These are phyloP conservation scores for Diploscapter pachys DNA, from an alignment of 1,140 invertebrate species.

Conservation along the genomic window DNA sequence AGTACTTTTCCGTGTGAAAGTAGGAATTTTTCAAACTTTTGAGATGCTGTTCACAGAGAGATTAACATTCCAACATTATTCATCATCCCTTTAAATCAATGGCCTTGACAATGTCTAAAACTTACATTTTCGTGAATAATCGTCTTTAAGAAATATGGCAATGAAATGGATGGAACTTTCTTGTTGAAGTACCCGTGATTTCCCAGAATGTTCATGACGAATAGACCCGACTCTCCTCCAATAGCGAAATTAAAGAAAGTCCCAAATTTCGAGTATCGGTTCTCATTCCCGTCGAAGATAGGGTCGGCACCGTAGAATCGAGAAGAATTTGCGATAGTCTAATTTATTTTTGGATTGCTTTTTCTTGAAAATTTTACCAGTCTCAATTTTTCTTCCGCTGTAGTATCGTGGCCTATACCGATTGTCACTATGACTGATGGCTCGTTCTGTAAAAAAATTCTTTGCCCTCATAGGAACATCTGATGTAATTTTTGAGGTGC, in stretches of 20 bases:
- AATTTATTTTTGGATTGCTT: background rate
- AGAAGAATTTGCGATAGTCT: conserved; percentile 2
- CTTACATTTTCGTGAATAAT: background rate
- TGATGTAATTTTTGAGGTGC: background rate
- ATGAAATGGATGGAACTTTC: background rate
- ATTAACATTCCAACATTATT: background rate
- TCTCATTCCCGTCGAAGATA: conserved; percentile 1
- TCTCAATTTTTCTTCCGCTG: conserved; percentile 10
- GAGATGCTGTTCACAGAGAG: too few species aligned
- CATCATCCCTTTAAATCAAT: background rate
- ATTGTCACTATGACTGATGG: conserved; percentile 3
- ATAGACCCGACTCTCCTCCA: conserved; percentile 7
- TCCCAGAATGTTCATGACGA: background rate
- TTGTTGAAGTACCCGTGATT: background rate
- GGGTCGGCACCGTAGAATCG: conserved; percentile 11
- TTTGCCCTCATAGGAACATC: background rate
- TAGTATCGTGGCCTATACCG: conserved; percentile 2
- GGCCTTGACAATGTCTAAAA: background rate
- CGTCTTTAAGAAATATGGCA: background rate
- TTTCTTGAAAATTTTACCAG: background rate
- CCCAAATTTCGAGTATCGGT: background rate
- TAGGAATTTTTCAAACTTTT: background rate
- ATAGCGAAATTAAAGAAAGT: conserved; percentile 7
- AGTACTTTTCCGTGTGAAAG: background rate
- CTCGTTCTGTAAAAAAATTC: conserved; percentile 1